Evolutionary conservation across 2,113 vertebrate species (phyloP).

Genomic region (Zootoca vivipara): DNA sequence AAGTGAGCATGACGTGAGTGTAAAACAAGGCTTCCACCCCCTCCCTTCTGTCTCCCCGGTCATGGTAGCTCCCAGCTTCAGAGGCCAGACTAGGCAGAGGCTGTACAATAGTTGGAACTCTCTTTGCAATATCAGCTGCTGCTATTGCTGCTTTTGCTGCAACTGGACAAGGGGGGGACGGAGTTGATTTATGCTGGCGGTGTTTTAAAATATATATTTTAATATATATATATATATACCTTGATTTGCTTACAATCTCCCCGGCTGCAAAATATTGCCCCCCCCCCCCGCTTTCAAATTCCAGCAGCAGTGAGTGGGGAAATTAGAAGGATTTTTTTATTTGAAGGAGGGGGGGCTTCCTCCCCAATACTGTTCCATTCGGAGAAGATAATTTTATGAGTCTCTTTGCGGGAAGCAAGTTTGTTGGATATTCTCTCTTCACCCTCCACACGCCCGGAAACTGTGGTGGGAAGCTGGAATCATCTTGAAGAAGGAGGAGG

Average conservation of each 20-base stretch:
- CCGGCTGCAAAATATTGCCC: neutral
- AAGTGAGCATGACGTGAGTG: neutral
- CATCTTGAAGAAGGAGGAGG: too few relatives aligned
- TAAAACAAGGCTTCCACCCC: neutral
- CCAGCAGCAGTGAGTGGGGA: neutral
- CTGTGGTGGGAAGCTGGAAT: neutral
- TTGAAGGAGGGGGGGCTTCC: too few relatives aligned
- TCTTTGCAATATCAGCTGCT: conserved; percentile 21
- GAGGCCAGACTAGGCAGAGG: neutral
- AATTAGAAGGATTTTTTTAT: neutral
- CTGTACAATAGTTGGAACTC: conserved; percentile 1
- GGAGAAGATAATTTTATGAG: neutral
- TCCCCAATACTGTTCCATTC: neutral
- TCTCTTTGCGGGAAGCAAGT: neutral
- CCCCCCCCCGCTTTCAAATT: neutral
- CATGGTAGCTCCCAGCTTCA: neutral
- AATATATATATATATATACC: neutral
- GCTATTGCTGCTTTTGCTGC: neutral
- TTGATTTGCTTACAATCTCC: neutral
- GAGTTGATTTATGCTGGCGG: neutral
- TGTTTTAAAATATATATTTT: neutral
- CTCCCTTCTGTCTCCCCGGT: neutral
- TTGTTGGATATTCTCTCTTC: neutral
- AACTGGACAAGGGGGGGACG: neutral
- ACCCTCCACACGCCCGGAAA: neutral